Evolutionary conservation across 2,797 vertebrate species (phyloP).

Genomic region (Anableps anableps): DNA sequence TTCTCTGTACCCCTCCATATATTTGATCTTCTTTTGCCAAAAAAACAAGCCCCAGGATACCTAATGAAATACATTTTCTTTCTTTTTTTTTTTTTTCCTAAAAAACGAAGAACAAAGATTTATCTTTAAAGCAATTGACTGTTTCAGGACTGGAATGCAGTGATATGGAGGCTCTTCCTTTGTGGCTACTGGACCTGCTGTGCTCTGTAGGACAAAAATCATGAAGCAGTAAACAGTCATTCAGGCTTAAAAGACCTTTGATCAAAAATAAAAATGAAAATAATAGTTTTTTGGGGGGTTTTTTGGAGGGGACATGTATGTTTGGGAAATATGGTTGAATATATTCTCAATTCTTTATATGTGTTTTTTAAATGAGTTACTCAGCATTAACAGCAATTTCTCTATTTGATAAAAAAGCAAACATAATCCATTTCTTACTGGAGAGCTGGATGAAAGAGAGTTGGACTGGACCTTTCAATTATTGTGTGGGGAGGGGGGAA

Average conservation of each 20-base stretch:
- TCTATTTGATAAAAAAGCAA: background rate
- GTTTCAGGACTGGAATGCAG: constrained; percentile 17
- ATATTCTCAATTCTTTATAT: too few species aligned
- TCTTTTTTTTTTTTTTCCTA: constrained; percentile 34
- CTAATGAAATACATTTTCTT: constrained; percentile 14
- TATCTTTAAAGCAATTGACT: constrained; percentile 25
- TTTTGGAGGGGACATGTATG: background rate
- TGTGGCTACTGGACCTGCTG: constrained; percentile 19
- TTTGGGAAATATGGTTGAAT: background rate
- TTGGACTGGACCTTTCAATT: background rate
- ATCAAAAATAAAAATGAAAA: constrained; percentile 10
- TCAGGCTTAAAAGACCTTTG: constrained; percentile 17
- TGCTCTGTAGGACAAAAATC: constrained; percentile 16
- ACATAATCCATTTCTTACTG: background rate
- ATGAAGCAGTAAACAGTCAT: constrained; percentile 6
- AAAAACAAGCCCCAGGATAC: constrained; percentile 9
- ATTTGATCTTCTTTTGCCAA: background rate
- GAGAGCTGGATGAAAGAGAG: too few species aligned
- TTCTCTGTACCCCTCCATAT: constrained; percentile 9
- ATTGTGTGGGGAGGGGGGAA: background rate
- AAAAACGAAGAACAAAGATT: constrained; percentile 15
- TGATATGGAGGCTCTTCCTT: constrained; percentile 13
- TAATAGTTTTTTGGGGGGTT: background rate
- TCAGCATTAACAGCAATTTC: background rate
- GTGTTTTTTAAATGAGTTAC: too few species aligned